A percentile compares a stretch with the other conserved stretches of the same genome.
Evolutionary conservation across 30 jellyfish, hydroid and myxozoan genomes (phyloP).

Genomic region (Chrysaora quinquecirrha): DNA sequence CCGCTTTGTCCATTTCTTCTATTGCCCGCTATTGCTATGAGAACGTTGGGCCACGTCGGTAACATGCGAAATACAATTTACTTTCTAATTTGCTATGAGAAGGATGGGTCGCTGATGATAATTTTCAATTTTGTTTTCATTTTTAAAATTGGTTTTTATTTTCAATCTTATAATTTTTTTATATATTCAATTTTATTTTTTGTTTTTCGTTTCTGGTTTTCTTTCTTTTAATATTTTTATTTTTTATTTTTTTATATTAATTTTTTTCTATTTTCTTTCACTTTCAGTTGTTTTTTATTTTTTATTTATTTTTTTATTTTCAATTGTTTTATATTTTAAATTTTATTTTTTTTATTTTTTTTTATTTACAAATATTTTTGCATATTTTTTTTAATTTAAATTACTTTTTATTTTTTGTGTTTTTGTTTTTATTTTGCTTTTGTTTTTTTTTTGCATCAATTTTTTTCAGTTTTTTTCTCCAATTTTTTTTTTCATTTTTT

Average conservation of each 20-base stretch:
- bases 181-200: no score
- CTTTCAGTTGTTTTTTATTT: no score
- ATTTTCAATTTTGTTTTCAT: not conserved
- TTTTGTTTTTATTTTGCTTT: not conserved
- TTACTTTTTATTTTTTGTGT: no score
- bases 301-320: no score
- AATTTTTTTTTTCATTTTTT: no score
- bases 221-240: not conserved
- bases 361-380: no score
- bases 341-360: no score
- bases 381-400: not conserved
- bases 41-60: slow-evolving; percentile 5
- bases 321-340: not conserved
- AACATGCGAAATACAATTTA: not conserved
- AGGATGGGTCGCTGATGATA: slow-evolving; percentile 3
- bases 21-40: slow-evolving; percentile 1
- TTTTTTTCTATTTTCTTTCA: not conserved
- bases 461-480: not conserved
- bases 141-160: no score
- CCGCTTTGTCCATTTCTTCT: slow-evolving; percentile 4
- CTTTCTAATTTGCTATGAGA: not conserved
- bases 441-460: not conserved
- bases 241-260: no score
- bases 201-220: not conserved
- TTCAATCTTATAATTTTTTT: no score